Base-by-base conservation (phyloP, 2,888 invertebrate species). In the Drosophila kokeensis region DNA sequence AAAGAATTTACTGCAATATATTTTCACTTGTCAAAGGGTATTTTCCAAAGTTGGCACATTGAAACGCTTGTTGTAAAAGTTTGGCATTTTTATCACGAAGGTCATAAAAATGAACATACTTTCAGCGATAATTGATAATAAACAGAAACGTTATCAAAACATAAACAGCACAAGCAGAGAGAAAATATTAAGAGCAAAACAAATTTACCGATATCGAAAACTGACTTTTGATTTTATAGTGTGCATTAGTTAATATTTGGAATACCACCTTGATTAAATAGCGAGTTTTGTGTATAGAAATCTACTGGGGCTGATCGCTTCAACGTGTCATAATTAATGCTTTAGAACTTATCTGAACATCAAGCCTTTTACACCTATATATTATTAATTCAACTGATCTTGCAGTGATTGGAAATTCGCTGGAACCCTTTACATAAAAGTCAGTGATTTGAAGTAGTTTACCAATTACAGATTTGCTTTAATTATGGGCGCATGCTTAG, bases 401-500 rank as follows among this genome's bases (percentile, higher is more conserved):
- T 10, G n/a, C 4, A 13, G n/a, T 13, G n/a, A n/a, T 27, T 27
- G 27, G 13, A 36, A 36, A 36, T 55, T 13, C 2, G 15, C 24
- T 24, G 18, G 13, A 49, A 8, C 18, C 13, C 15, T n/a, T 34
- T 2, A 55, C 54, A 27, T n/a, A 30, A 60, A 40, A 24, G 2
- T 13, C 11, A 8, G 40, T 18, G 27, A 24, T 63, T 68, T 49
- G 24, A 48, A 62, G 54, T 58, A 67, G 27, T 40, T 50, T 57
- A 45, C 15, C 24, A 53, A 69, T 59, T 68, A 53, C 15, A 21
- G 59, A 42, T 64, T 30, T 34, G 27, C 49, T 65, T 69, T 64
- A 62, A 71, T 67, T 27, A 54, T 66, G 68, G 53, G 48, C 48
- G 58, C 62, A 66, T 32, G 67, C 58, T 94, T 94, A 97, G 83